Evolutionary conservation across 2,113 vertebrate genomes (phyloP).

Genomic region (Lophotis ruficrista): DNA sequence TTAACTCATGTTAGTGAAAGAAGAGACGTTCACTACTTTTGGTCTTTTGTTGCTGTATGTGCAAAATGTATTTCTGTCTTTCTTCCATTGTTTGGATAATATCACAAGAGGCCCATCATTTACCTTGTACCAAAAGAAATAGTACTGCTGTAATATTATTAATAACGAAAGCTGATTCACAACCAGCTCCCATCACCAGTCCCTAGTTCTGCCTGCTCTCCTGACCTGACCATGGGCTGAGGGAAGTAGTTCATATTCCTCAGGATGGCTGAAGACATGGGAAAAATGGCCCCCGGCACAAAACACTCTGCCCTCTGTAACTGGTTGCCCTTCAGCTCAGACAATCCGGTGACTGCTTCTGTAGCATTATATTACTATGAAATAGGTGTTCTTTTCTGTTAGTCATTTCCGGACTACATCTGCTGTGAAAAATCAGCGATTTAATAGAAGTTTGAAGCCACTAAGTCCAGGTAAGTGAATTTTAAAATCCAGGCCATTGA

Average conservation of each 20-base stretch:
- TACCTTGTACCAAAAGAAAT: not conserved
- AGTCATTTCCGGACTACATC: not conserved
- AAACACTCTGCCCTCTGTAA: not conserved
- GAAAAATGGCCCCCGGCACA: not conserved
- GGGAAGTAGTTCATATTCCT: not conserved
- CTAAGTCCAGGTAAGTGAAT: not conserved
- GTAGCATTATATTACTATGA: not conserved
- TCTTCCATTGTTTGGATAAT: not conserved
- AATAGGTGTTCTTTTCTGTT: not conserved
- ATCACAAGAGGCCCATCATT: not conserved
- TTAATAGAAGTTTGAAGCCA: not conserved
- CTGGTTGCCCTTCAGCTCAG: not conserved
- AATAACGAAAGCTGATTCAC: not conserved
- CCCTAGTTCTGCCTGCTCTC: not conserved
- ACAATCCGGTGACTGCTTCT: not conserved
- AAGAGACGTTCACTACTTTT: not conserved
- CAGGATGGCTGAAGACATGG: not conserved
- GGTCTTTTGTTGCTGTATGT: not conserved
- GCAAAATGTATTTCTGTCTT: not conserved
- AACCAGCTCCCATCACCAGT: not conserved
- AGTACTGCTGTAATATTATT: not conserved
- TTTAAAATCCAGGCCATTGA: not conserved
- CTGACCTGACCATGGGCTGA: not conserved
- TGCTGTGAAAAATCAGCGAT: not conserved
- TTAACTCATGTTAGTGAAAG: not conserved